A percentile compares a stretch with the other conserved stretches of the same genome.
Evolutionary conservation across 2,113 vertebrate species (phyloP).

Genomic region (Merops nubicus): DNA sequence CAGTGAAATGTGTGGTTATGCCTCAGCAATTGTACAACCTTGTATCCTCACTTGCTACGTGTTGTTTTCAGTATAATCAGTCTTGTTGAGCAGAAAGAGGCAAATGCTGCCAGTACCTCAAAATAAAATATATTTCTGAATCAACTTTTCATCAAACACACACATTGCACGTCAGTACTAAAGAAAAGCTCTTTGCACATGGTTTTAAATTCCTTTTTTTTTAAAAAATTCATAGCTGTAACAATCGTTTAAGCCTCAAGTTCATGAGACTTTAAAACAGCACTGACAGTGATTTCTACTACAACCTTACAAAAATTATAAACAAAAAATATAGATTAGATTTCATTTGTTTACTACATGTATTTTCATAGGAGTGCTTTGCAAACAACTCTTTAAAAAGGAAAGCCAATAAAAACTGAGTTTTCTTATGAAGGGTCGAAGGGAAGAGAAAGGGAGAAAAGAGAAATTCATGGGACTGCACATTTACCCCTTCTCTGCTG

Average conservation of each 20-base stretch:
- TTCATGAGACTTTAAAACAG: not conserved
- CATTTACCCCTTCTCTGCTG: not conserved
- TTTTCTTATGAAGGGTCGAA: not conserved
- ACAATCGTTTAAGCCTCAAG: not conserved
- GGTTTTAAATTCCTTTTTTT: not conserved
- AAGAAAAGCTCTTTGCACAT: not conserved
- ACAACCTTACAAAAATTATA: not conserved
- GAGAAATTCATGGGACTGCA: not conserved
- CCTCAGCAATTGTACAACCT: not conserved
- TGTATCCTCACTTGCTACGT: not conserved
- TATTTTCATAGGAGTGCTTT: not conserved
- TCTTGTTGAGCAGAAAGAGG: slow-evolving; percentile 14
- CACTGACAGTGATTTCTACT: not conserved
- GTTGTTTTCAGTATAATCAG: not conserved
- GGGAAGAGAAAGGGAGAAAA: not conserved
- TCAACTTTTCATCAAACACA: not conserved
- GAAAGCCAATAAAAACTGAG: not conserved
- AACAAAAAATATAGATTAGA: not conserved
- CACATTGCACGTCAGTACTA: accelerated
- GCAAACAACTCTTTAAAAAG: not conserved
- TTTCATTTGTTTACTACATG: not conserved
- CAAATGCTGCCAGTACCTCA: not conserved
- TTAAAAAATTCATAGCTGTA: not conserved
- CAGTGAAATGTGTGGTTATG: slow-evolving; percentile 16
- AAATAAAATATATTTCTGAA: slow-evolving; percentile 10